These are phyloP conservation scores for Pempheris klunzingeri DNA, from an alignment of 2,797 vertebrate genomes.

Conservation along the genomic window DNA sequence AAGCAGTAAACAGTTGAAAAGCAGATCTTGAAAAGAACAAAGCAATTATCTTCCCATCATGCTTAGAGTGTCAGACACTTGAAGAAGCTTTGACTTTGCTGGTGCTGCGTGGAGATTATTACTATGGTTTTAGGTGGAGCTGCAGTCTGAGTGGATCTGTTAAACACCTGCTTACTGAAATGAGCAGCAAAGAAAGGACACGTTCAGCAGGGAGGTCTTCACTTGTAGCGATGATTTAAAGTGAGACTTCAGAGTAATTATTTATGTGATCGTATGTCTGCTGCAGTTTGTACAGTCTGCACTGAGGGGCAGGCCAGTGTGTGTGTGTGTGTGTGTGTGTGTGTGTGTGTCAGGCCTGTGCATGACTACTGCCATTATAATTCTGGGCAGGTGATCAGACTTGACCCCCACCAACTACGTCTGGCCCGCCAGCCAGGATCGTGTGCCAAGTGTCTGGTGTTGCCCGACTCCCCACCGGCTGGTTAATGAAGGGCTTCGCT, in stretches of 20 bases:
- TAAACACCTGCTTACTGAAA: neutral
- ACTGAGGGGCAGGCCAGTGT: conserved; percentile 24
- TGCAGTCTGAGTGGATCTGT: neutral
- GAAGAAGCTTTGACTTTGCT: neutral
- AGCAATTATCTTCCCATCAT: no score
- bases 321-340: conserved; percentile 44
- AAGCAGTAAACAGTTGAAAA: no score
- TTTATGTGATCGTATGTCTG: conserved; percentile 19
- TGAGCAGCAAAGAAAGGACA: no score
- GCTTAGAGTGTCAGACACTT: neutral
- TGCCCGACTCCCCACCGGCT: conserved; percentile 82
- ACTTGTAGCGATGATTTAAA: no score
- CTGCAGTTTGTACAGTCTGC: conserved; percentile 3
- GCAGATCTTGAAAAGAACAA: no score
- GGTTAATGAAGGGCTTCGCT: conserved; percentile 85
- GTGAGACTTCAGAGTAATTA: neutral
- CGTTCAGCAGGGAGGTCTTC: no score
- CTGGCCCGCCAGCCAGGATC: conserved; percentile 83
- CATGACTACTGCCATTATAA: conserved; percentile 84
- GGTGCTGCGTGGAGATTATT: neutral
- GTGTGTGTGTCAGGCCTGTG: conserved; percentile 62
- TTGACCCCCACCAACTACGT: conserved; percentile 85
- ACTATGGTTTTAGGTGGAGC: neutral
- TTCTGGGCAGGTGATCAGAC: conserved; percentile 88
- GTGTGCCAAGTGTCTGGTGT: conserved; percentile 87